These are phyloP conservation scores for Gallinago media DNA, from an alignment of 2,113 vertebrate genomes.

Conservation along the genomic window DNA sequence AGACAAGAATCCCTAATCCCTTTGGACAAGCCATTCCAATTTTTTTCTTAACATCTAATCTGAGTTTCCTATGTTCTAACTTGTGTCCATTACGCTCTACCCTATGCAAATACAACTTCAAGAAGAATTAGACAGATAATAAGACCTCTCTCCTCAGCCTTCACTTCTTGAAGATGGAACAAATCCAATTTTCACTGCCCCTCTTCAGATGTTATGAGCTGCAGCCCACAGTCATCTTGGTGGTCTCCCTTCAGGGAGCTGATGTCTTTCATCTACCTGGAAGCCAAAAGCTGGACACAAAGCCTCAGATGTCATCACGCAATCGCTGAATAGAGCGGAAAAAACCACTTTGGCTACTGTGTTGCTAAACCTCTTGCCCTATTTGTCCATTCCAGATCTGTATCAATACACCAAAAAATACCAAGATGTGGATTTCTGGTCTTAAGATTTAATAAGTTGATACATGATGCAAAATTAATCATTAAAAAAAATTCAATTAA, in stretches of 20 bases:
- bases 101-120: background rate
- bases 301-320: background rate
- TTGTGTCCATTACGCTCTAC: background rate
- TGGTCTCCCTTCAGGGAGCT: rapidly evolving
- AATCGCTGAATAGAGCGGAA: background rate
- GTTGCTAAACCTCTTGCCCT: background rate
- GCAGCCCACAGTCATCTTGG: background rate
- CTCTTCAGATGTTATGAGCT: background rate
- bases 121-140: background rate
- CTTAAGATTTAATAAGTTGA: background rate
- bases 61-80: background rate
- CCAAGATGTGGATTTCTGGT: background rate
- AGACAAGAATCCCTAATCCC: background rate
- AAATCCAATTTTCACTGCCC: background rate
- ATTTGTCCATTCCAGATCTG: background rate
- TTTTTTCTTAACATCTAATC: too few relatives aligned
- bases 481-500: background rate
- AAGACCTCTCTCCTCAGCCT: background rate
- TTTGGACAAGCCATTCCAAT: background rate
- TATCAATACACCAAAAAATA: background rate
- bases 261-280: background rate
- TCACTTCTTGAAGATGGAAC: background rate
- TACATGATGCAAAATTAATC: background rate
- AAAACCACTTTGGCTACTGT: background rate
- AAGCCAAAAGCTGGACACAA: background rate